phyloP scores from a whole-genome alignment of 2,797 vertebrate genomes.

The Lacerta bilineata region DNA sequence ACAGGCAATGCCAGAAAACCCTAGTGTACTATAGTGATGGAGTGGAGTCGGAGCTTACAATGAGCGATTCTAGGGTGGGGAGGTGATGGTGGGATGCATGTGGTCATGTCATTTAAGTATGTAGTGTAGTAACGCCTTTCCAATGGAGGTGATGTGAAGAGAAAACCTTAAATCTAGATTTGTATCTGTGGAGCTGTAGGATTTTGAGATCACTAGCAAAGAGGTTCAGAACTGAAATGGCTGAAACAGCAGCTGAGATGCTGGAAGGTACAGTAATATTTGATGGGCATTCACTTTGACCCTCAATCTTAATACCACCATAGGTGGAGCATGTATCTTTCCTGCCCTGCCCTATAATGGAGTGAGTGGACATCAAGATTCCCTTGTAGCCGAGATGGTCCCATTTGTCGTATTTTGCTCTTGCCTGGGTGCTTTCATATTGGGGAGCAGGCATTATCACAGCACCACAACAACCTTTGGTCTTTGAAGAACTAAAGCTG shows the following conservation, averaged over 20 bases:
- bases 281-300: not conserved
- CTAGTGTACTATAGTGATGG: not conserved
- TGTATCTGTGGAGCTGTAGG: not conserved
- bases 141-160: not conserved
- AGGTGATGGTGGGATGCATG: not conserved
- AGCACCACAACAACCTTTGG: not conserved
- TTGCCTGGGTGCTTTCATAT: not conserved
- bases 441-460: not conserved
- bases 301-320: not conserved
- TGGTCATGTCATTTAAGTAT: not conserved
- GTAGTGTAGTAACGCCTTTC: not conserved
- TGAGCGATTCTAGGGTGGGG: not conserved
- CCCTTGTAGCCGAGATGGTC: not conserved
- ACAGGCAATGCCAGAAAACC: not conserved
- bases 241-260: not conserved
- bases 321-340: not conserved
- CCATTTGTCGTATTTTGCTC: not conserved
- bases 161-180: not conserved
- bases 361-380: not conserved
- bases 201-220: not conserved
- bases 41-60: not conserved
- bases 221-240: not conserved
- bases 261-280: not conserved
- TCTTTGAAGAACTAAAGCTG: not conserved
- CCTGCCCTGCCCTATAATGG: not conserved